Evolutionary conservation across 2,113 vertebrate species (phyloP).

Genomic region (Pteropus alecto): DNA sequence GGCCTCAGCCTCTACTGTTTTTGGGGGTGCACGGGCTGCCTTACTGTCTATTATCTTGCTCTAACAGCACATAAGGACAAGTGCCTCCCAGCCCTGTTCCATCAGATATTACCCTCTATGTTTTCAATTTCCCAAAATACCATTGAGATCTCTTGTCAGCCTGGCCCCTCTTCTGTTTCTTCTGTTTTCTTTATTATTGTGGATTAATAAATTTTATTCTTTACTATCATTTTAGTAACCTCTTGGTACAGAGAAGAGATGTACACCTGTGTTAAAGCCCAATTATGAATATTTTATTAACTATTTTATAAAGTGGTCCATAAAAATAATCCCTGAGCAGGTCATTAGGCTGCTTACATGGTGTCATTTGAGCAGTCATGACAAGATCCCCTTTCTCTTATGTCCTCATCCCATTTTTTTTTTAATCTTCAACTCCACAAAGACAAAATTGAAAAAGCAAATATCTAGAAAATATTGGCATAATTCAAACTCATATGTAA

Average conservation of each 20-base stretch:
- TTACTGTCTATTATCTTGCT: background rate
- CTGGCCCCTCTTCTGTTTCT: background rate
- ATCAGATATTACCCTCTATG: background rate
- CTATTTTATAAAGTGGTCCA: background rate
- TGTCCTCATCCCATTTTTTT: background rate
- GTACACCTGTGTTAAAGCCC: background rate
- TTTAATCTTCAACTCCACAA: background rate
- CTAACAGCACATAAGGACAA: background rate
- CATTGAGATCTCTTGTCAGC: background rate
- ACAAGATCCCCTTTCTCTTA: background rate
- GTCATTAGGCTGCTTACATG: background rate
- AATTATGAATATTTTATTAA: background rate
- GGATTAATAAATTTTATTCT: background rate
- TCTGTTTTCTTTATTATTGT: background rate
- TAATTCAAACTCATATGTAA: background rate
- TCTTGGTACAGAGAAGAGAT: background rate
- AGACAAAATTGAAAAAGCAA: background rate
- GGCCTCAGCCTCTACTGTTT: background rate
- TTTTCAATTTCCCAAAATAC: background rate
- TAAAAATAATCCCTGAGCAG: background rate
- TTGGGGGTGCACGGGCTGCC: background rate
- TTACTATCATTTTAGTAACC: background rate
- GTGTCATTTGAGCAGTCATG: background rate
- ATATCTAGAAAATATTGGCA: background rate
- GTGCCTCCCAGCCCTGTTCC: background rate